A percentile compares a stretch with the other conserved stretches of the same genome.
These are phyloP conservation scores for Tapirus indicus DNA, from an alignment of 2,797 vertebrate species.

Conservation along the genomic window DNA sequence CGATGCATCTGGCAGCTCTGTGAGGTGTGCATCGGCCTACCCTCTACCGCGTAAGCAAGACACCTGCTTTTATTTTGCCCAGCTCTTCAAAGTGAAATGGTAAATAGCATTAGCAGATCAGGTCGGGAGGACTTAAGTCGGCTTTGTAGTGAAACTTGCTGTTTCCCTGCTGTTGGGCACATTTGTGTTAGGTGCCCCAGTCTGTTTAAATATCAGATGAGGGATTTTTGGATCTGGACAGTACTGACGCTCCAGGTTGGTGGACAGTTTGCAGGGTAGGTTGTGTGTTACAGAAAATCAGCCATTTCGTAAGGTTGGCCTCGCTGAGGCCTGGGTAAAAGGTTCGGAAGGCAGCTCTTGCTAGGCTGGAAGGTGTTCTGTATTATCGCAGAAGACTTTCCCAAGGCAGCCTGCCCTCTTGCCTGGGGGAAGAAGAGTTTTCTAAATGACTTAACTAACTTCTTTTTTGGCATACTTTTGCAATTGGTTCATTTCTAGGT, in stretches of 20 bases:
- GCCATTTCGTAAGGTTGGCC: constrained; percentile 16
- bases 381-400: constrained; percentile 79
- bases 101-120: constrained; percentile 79
- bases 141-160: constrained; percentile 19
- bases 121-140: not conserved
- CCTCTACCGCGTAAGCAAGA: constrained; percentile 22
- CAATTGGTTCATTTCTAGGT: constrained; percentile 91
- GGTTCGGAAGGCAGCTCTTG: constrained; percentile 62
- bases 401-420: constrained; percentile 78
- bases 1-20: constrained; percentile 70
- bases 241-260: not conserved
- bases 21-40: not conserved
- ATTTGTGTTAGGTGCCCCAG: constrained; percentile 50
- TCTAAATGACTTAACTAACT: constrained; percentile 87
- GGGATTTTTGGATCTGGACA: not conserved
- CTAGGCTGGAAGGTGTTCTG: constrained; percentile 74
- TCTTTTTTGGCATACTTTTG: constrained; percentile 86
- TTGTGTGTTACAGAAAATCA: constrained; percentile 22
- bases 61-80: constrained; percentile 74
- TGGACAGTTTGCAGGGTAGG: not conserved
- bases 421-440: constrained; percentile 85
- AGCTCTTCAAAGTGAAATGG: constrained; percentile 75
- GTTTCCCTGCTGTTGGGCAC: constrained; percentile 26
- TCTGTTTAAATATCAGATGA: constrained; percentile 33
- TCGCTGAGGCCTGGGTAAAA: not conserved